Evolutionary conservation across 2,113 vertebrate species (phyloP).

Genomic region (Pseudolaguvia tuberculata): DNA sequence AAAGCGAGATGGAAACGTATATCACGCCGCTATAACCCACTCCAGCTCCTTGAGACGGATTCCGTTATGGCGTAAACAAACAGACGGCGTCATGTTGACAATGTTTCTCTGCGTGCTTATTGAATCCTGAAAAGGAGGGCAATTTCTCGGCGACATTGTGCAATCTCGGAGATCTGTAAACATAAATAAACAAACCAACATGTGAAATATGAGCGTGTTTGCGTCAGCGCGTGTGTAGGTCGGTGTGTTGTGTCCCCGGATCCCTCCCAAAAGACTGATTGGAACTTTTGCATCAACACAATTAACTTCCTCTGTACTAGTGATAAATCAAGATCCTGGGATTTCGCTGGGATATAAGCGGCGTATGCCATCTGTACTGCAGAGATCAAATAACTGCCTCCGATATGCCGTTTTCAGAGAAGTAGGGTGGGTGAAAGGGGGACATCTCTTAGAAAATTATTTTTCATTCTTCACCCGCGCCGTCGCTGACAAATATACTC

Average conservation of each 20-base stretch:
- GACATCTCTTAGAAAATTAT: constrained; percentile 67
- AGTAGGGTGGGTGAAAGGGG: constrained; percentile 42
- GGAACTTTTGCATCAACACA: constrained; percentile 67
- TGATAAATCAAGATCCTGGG: constrained; percentile 95
- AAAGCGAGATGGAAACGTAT: constrained; percentile 31
- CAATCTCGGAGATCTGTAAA: constrained; percentile 67
- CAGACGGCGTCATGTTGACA: constrained; percentile 61
- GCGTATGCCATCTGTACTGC: constrained; percentile 83
- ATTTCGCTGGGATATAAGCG: constrained; percentile 90
- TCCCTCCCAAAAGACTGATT: constrained; percentile 70
- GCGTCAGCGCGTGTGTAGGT: constrained; percentile 67
- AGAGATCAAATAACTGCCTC: constrained; percentile 61
- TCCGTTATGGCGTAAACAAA: constrained; percentile 61
- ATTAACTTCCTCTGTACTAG: constrained; percentile 71
- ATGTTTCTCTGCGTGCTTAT: constrained; percentile 69
- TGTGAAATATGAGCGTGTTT: constrained; percentile 68
- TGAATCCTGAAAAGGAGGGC: constrained; percentile 64
- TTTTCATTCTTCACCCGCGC: constrained; percentile 63
- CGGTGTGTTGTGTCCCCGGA: constrained; percentile 62
- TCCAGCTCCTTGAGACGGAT: constrained; percentile 66
- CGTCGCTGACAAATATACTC: constrained; percentile 47
- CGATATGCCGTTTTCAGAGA: constrained; percentile 63
- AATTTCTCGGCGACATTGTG: constrained; percentile 51
- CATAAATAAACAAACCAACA: constrained; percentile 72
- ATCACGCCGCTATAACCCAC: constrained; percentile 55